Base-by-base conservation (phyloP, 2,888 invertebrate genomes). In the Drosophila phalerata region DNA sequence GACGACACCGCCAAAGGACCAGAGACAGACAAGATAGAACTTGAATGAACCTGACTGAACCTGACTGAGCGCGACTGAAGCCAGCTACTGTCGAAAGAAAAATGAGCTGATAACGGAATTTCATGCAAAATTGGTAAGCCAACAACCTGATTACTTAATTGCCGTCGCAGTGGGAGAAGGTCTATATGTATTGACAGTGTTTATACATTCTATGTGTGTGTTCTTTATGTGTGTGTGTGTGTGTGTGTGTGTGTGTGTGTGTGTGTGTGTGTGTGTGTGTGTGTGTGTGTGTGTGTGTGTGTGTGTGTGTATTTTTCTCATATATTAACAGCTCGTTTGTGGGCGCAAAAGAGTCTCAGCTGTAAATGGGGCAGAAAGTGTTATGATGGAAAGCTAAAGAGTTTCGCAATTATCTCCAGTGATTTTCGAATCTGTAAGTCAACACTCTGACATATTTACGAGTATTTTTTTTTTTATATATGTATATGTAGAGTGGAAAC, bases 61-160 rank as follows among this genome's bases (percentile, higher is more conserved):
- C 34, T 22, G 40, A 43, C 43, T 43, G 28, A 45, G 28, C 47
- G 17, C 48, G 11, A 45, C 17, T 4, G 38, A 17, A 17, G 37
- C 17, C 22, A 32, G 42, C 76, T 75, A 62, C 75, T 75, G 75
- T 72, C 76, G 63, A 49, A 66, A 61, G 68, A 81, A 86, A 86
- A 81, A 85, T 71, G 76, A 78, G 78, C 82, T 78, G 84, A 85
- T 87, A 87, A 85, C 69, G 69, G 76, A 85, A 87, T 85, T 85
- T 85, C 85, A 85, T 85, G 87, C 84, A 85, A 87, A 87, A 85
- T 85, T 85, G 85, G 82, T 82, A 87, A 85, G 87, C 87, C 84
- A 85, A 85, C 85, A 85, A 87, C 84, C 84, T 87, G 87, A 85
- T 87, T 85, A 82, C 87, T 87, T 85, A 85, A 85, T 85, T 83